A percentile compares a stretch with the other conserved stretches of the same genome.
Evolutionary conservation across 2,113 vertebrate genomes (phyloP).

Genomic region (Ginglymostoma cirratum): DNA sequence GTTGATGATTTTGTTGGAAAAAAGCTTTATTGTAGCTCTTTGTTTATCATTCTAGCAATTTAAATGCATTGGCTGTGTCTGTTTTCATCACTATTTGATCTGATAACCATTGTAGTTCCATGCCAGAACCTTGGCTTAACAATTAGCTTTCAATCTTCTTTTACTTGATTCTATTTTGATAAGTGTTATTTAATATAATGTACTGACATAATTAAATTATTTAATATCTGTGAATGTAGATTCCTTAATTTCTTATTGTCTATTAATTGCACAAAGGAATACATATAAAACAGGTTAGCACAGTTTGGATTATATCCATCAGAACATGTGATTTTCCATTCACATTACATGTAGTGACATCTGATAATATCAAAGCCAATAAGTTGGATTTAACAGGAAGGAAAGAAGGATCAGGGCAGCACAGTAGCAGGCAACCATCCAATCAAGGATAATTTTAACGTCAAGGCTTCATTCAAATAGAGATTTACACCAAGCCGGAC

Average conservation of each 20-base stretch:
- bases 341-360: not conserved
- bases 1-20: not conserved
- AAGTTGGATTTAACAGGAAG: not conserved
- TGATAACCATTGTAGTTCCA: not conserved
- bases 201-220: not conserved
- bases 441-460: not conserved
- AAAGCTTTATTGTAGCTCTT: not conserved
- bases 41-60: not conserved
- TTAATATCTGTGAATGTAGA: not conserved
- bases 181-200: not conserved
- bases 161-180: not conserved
- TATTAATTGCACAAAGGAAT: not conserved
- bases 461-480: not conserved
- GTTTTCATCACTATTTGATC: not conserved
- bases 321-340: not conserved
- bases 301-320: not conserved
- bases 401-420: not conserved
- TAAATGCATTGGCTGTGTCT: not conserved
- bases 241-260: not conserved
- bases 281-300: not conserved
- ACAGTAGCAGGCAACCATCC: not conserved
- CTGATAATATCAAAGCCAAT: not conserved
- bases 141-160: not conserved
- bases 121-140: not conserved
- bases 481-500: not conserved